Evolutionary conservation across 2,797 vertebrate species (phyloP).

Genomic region (Botia kubotai): DNA sequence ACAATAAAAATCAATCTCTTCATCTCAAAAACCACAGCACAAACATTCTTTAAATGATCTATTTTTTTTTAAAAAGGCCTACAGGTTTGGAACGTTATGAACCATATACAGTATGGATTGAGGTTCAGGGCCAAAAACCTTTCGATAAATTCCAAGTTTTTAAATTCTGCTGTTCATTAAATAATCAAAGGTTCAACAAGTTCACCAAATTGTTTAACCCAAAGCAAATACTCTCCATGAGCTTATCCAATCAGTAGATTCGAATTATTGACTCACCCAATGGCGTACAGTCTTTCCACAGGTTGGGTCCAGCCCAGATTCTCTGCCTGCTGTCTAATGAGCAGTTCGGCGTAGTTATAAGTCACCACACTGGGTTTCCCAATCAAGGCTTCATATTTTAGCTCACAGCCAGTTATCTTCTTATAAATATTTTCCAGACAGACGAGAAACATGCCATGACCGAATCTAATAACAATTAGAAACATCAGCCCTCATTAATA

Average conservation of each 20-base stretch:
- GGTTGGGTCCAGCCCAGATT: constrained; percentile 85
- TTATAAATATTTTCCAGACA: constrained; percentile 91
- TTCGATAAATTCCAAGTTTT: not conserved
- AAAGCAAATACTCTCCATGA: not conserved
- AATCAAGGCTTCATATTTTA: constrained; percentile 90
- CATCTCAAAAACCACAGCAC: no score
- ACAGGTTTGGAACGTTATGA: no score
- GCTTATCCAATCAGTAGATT: not conserved
- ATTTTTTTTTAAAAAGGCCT: no score
- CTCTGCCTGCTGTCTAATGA: constrained; percentile 86
- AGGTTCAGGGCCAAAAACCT: no score
- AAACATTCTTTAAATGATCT: no score
- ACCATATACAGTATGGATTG: no score
- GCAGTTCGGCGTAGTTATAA: constrained; percentile 88
- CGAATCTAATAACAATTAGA: constrained; percentile 80
- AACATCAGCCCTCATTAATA: constrained; percentile 12
- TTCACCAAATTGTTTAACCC: not conserved
- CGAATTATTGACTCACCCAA: constrained; percentile 83
- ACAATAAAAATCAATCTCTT: no score
- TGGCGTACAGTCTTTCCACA: constrained; percentile 88
- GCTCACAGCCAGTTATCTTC: constrained; percentile 90
- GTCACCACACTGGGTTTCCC: constrained; percentile 95
- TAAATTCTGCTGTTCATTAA: not conserved
- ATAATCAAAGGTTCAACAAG: not conserved
- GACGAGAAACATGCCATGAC: constrained; percentile 93